These are phyloP conservation scores for Paguma larvata DNA, from an alignment of 2,797 vertebrate genomes.

Conservation along the genomic window DNA sequence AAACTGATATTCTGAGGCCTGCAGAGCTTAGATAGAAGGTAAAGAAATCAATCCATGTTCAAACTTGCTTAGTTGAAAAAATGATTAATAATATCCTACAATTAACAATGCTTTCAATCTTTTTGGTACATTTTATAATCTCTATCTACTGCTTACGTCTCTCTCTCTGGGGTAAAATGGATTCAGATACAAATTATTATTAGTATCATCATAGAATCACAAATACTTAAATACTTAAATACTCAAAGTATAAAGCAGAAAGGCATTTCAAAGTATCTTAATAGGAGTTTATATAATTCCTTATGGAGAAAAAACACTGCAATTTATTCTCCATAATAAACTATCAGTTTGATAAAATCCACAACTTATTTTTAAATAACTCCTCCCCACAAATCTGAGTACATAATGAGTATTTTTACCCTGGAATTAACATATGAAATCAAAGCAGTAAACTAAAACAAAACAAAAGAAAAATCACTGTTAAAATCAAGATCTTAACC, in stretches of 20 bases:
- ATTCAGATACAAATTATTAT: constrained; percentile 4
- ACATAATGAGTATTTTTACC: constrained; percentile 83
- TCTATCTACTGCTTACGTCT: neutral
- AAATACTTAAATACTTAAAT: too few relatives aligned
- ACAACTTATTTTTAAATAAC: constrained; percentile 85
- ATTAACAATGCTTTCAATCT: neutral
- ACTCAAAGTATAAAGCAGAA: constrained; percentile 69
- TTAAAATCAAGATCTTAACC: constrained; percentile 81
- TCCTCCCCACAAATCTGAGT: constrained; percentile 77
- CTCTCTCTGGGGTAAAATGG: neutral
- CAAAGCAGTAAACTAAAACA: constrained; percentile 69
- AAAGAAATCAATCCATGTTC: constrained; percentile 41
- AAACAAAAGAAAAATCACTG: constrained; percentile 17
- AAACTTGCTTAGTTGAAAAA: constrained; percentile 33
- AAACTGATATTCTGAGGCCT: neutral
- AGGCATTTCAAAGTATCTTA: constrained; percentile 79
- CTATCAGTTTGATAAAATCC: constrained; percentile 85
- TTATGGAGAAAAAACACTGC: constrained; percentile 77
- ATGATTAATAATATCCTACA: neutral
- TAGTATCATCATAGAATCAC: neutral
- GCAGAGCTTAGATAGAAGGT: neutral
- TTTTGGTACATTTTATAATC: neutral
- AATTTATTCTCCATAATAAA: constrained; percentile 85
- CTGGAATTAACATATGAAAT: constrained; percentile 81
- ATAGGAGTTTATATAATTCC: constrained; percentile 82